Evolutionary conservation across 2,888 invertebrate genomes (phyloP).

Genomic region (Griposia aprilina): DNA sequence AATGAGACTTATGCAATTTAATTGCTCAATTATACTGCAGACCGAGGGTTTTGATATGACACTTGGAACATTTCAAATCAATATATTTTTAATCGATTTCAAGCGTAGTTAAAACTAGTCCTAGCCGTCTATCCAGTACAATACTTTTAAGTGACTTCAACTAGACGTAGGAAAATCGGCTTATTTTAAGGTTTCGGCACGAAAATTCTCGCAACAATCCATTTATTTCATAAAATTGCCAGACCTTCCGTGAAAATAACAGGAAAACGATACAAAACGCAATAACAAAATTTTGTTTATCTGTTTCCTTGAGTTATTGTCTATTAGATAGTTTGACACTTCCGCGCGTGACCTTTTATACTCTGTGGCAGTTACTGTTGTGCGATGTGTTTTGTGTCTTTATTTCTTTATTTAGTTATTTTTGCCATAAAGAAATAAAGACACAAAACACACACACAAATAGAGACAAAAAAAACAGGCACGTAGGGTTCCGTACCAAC

Average conservation of each 20-base stretch:
- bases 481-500: background rate
- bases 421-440: background rate
- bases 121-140: background rate
- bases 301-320: conserved; percentile 62
- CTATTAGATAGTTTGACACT: conserved; percentile 68
- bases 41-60: background rate
- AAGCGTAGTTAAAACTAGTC: background rate
- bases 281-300: conserved; percentile 62
- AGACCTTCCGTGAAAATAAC: conserved; percentile 44
- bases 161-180: background rate
- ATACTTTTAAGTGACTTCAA: background rate
- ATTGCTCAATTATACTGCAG: background rate
- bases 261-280: conserved; percentile 56
- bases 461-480: background rate
- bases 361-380: conserved; percentile 50
- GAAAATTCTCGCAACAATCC: background rate
- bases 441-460: no score
- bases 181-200: background rate
- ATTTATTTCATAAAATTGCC: conserved; percentile 3
- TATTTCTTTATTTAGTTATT: conserved; percentile 16
- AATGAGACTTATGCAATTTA: background rate
- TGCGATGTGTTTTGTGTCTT: conserved; percentile 34
- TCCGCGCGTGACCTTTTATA: conserved; percentile 59
- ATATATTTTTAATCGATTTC: background rate
- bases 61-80: background rate